These are phyloP conservation scores for Drosophila navojoa DNA, from an alignment of 1,140 invertebrate species.

Conservation along the genomic window DNA sequence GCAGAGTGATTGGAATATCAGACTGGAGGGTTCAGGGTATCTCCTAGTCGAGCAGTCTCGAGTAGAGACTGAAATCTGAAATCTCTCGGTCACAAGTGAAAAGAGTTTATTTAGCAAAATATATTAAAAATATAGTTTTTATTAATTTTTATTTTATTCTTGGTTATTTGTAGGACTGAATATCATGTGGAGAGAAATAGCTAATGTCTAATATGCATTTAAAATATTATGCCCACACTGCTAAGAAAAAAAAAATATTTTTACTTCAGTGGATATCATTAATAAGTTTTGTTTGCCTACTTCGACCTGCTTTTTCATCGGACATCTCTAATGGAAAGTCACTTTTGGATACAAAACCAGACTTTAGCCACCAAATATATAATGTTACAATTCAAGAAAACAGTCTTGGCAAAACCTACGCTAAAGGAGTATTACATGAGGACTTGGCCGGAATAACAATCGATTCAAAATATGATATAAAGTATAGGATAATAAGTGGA, in stretches of 20 bases:
- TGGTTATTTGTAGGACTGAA: conserved; percentile 50
- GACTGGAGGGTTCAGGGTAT: too few species aligned
- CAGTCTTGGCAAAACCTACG: conserved; percentile 93
- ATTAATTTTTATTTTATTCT: background rate
- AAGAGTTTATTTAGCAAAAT: too few species aligned
- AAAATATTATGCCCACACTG: conserved; percentile 71
- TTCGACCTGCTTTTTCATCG: conserved; percentile 51
- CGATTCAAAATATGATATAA: conserved; percentile 86
- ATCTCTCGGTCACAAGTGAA: too few species aligned
- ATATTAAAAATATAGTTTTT: too few species aligned
- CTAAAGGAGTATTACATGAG: conserved; percentile 85
- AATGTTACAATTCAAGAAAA: conserved; percentile 97
- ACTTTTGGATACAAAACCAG: conserved; percentile 25
- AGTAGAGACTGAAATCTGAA: too few species aligned
- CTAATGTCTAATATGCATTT: conserved; percentile 75
- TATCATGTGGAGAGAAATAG: conserved; percentile 70
- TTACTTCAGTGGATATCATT: conserved; percentile 57
- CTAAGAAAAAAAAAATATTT: conserved; percentile 61
- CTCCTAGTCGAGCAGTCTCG: too few species aligned
- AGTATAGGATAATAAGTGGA: conserved; percentile 92
- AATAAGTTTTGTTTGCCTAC: conserved; percentile 51
- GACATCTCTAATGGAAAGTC: conserved; percentile 10
- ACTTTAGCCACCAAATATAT: conserved; percentile 91
- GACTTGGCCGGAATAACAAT: conserved; percentile 85
- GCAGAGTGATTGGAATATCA: too few species aligned